phyloP scores from a whole-genome alignment of 2,888 invertebrate species.

The Ophonus ardosiacus region DNA sequence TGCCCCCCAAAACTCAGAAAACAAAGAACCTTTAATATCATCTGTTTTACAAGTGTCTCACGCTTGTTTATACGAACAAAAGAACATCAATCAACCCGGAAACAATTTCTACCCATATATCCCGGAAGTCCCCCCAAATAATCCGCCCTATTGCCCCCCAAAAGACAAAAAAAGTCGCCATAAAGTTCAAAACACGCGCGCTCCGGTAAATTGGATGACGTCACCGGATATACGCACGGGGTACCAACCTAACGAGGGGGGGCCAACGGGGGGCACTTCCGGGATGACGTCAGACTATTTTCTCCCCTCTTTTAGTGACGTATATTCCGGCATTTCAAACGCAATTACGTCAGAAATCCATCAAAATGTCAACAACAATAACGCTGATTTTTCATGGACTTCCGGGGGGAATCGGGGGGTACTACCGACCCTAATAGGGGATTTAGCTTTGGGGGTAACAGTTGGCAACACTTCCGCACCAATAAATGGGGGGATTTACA shows the following conservation, averaged over 20 bases:
- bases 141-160: not conserved
- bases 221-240: constrained; percentile 76
- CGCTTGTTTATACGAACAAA: constrained; percentile 41
- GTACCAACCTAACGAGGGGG: constrained; percentile 67
- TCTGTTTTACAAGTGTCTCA: constrained; percentile 4
- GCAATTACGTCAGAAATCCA: not conserved
- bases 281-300: constrained; percentile 74
- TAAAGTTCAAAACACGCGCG: constrained; percentile 70
- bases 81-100: not conserved
- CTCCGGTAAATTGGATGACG: constrained; percentile 82
- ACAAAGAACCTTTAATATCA: constrained; percentile 6
- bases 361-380: not conserved
- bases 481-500: not conserved
- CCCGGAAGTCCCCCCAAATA: not conserved
- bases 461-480: not conserved
- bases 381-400: not conserved
- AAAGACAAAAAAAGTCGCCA: not conserved
- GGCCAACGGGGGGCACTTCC: constrained; percentile 65
- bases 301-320: constrained; percentile 75
- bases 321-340: constrained; percentile 61
- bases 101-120: not conserved
- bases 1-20: not conserved
- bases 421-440: constrained; percentile 80
- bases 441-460: constrained; percentile 76
- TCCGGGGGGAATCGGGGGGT: constrained; percentile 69